Conservation (phyloP, 2,888 invertebrate species). For the Zaprionus obscuricornis region DNA sequence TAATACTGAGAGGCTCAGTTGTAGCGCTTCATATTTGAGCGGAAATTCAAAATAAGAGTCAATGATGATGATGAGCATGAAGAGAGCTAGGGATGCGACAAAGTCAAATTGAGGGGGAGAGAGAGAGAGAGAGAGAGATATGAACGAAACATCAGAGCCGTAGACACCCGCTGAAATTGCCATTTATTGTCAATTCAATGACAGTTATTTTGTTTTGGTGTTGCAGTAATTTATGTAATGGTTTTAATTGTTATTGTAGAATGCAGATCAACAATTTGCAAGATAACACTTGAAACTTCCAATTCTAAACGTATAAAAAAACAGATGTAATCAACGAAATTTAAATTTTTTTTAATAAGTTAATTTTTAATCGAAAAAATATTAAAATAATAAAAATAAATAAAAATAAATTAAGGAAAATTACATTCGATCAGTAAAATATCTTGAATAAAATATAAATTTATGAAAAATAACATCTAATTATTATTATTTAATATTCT, state of each 20-base stretch:
- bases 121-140: slow-evolving; percentile 3
- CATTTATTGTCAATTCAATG: slow-evolving; percentile 81
- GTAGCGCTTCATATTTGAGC: slow-evolving; percentile 55
- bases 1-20: slow-evolving; percentile 42
- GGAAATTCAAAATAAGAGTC: slow-evolving; percentile 55
- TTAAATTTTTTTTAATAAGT: no score
- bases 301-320: slow-evolving; percentile 8
- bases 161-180: slow-evolving; percentile 76
- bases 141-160: slow-evolving; percentile 5
- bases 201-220: slow-evolving; percentile 80
- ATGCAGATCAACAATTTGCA: no score
- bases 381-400: no score
- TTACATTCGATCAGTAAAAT: no score
- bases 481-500: no score
- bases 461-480: no score
- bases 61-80: slow-evolving; percentile 22
- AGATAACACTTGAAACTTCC: slow-evolving; percentile 8
- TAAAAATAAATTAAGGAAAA: no score
- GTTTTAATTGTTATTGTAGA: slow-evolving; percentile 65
- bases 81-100: not conserved
- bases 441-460: no score
- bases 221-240: slow-evolving; percentile 74
- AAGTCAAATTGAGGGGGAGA: not conserved
- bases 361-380: no score
- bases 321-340: not conserved